Conservation (phyloP, 2,888 invertebrate genomes). For the Leptinotarsa haldemani region DNA sequence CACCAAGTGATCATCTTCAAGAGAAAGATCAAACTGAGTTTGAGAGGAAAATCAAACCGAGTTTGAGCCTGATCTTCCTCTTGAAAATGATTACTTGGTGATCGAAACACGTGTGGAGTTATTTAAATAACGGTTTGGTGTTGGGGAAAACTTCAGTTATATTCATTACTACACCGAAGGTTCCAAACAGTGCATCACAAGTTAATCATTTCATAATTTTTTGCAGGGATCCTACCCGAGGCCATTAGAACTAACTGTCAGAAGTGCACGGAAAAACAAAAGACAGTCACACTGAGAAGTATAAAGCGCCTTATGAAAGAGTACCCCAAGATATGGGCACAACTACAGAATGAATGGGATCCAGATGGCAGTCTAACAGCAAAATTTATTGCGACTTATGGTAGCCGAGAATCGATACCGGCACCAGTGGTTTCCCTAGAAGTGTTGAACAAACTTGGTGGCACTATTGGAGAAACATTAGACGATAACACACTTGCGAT, state of each 20-base stretch:
- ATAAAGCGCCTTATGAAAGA: constrained; percentile 74
- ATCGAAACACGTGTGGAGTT: no score
- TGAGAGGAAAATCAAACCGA: no score
- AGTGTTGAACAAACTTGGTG: constrained; percentile 39
- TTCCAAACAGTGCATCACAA: no score
- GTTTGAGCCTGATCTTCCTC: no score
- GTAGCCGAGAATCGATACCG: constrained; percentile 17
- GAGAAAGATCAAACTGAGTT: no score
- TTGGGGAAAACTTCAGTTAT: no score
- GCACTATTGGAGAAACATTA: constrained; percentile 4
- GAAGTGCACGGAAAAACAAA: constrained; percentile 76
- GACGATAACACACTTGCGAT: background rate
- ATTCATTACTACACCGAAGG: no score
- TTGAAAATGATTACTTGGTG: no score
- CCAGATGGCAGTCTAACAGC: constrained; percentile 74
- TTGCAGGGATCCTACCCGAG: constrained; percentile 72
- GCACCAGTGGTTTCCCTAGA: constrained; percentile 20
- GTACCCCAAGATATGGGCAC: constrained; percentile 76
- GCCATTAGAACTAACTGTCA: constrained; percentile 75
- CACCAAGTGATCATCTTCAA: no score
- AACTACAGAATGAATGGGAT: constrained; percentile 75
- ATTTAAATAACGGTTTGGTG: no score
- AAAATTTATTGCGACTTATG: constrained; percentile 63
- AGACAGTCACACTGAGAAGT: constrained; percentile 73
- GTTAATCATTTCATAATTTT: background rate